Percentiles rank a stretch among this genome's conserved stretches.
These are phyloP conservation scores for Trachymyrmex septentrionalis DNA, from an alignment of 1,140 invertebrate genomes.

Conservation along the genomic window DNA sequence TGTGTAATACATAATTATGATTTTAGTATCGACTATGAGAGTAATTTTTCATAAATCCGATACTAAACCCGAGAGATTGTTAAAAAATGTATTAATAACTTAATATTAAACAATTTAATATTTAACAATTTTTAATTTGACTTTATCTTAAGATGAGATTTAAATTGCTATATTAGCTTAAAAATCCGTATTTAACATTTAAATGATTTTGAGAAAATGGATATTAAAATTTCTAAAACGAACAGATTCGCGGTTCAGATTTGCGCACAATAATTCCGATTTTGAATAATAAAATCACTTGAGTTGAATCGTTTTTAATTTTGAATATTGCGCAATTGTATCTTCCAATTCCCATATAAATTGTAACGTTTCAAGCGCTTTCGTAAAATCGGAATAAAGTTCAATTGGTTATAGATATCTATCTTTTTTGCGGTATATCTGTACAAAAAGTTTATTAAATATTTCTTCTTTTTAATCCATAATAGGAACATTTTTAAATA, in stretches of 20 bases:
- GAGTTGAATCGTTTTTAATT: neutral
- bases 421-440: neutral
- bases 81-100: conserved; percentile 1
- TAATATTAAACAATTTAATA: conserved; percentile 9
- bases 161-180: neutral
- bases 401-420: neutral
- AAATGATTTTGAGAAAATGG: neutral
- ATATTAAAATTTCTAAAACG: neutral
- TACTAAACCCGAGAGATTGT: neutral
- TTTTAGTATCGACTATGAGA: conserved; percentile 18
- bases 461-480: neutral
- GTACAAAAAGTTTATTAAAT: neutral
- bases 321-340: neutral
- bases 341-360: neutral
- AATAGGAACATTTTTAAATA: too few species aligned
- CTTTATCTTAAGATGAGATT: neutral
- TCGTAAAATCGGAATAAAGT: conserved; percentile 5
- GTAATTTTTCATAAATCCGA: conserved; percentile 34
- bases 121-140: conserved; percentile 1
- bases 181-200: neutral
- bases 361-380: neutral
- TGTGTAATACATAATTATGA: conserved; percentile 35
- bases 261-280: neutral
- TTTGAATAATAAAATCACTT: neutral
- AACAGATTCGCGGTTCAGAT: neutral